These are phyloP conservation scores for Orthosia incerta DNA, from an alignment of 2,888 invertebrate genomes.

Conservation along the genomic window DNA sequence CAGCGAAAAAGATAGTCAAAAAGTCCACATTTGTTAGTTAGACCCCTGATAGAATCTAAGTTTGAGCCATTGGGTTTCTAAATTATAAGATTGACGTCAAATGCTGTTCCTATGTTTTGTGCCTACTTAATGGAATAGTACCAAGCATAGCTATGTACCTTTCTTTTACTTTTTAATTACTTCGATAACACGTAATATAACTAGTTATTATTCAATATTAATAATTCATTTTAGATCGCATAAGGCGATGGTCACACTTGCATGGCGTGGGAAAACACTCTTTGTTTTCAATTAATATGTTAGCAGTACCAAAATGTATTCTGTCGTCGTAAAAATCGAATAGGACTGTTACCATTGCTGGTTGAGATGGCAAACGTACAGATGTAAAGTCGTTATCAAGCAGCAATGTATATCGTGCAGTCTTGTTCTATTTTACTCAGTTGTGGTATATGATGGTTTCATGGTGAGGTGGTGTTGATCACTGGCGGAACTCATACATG, in stretches of 20 bases:
- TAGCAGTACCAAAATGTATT: constrained; percentile 25
- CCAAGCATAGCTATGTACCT: background rate
- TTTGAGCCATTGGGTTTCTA: too few species aligned
- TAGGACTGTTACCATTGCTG: constrained; percentile 14
- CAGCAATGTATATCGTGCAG: constrained; percentile 35
- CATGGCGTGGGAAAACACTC: constrained; percentile 75
- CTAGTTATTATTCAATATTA: constrained; percentile 45
- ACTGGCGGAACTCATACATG: constrained; percentile 67
- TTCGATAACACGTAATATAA: constrained; percentile 17
- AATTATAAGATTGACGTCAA: too few species aligned
- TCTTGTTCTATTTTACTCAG: constrained; percentile 35
- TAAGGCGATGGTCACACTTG: constrained; percentile 77
- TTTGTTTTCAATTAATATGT: constrained; percentile 69
- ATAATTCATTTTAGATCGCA: constrained; percentile 67
- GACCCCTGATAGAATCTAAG: too few species aligned
- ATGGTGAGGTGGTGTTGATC: constrained; percentile 57
- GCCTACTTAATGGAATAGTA: background rate
- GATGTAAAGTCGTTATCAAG: background rate
- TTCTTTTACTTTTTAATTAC: constrained; percentile 24
- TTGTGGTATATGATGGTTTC: constrained; percentile 16
- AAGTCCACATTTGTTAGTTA: too few species aligned
- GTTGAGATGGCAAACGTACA: background rate
- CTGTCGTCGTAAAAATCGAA: rapidly evolving
- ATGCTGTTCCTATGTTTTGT: background rate
- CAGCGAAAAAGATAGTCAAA: too few species aligned